These are phyloP conservation scores for Drosophila ercepeae DNA, from an alignment of 1,140 invertebrate species.

Conservation along the genomic window DNA sequence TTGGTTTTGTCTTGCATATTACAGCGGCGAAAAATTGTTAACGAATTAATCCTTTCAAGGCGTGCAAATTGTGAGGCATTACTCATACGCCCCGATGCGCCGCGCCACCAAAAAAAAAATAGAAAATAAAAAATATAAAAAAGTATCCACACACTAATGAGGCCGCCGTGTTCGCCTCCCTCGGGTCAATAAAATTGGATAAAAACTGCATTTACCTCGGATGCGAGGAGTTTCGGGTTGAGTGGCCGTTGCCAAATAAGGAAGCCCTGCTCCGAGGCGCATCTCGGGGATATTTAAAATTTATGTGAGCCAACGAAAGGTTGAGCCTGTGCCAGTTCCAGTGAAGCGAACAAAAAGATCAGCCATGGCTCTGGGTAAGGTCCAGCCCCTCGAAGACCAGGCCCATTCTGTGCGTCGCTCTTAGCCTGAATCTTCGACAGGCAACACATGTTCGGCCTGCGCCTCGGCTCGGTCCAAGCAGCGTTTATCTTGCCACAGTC, in stretches of 20 bases:
- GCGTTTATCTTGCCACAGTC: slow-evolving; percentile 69
- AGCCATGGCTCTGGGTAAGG: neutral
- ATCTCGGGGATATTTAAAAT: slow-evolving; percentile 69
- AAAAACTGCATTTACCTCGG: slow-evolving; percentile 66
- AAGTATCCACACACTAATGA: slow-evolving; percentile 46
- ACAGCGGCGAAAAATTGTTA: slow-evolving; percentile 71
- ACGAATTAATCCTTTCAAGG: slow-evolving; percentile 79
- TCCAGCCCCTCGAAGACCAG: slow-evolving; percentile 15
- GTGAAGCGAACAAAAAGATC: slow-evolving; percentile 34
- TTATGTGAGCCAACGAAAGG: slow-evolving; percentile 61
- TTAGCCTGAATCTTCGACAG: slow-evolving; percentile 52
- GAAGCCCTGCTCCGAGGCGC: slow-evolving; percentile 26
- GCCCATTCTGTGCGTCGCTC: slow-evolving; percentile 33
- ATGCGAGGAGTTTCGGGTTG: neutral
- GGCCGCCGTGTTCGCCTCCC: slow-evolving; percentile 11
- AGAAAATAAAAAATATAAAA: neutral
- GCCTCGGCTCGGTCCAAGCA: slow-evolving; percentile 38
- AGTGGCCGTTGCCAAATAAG: slow-evolving; percentile 33
- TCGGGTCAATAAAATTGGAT: slow-evolving; percentile 73
- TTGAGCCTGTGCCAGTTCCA: slow-evolving; percentile 38
- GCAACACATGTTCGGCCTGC: slow-evolving; percentile 70
- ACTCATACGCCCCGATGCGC: slow-evolving; percentile 72
- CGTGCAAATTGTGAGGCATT: slow-evolving; percentile 66
- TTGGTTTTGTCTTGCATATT: slow-evolving; percentile 71
- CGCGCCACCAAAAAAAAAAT: slow-evolving; percentile 3